Percentiles rank a stretch among this genome's conserved stretches.
phyloP scores from a whole-genome alignment of 1,140 invertebrate species.

The Dolichoris vasculosae region DNA sequence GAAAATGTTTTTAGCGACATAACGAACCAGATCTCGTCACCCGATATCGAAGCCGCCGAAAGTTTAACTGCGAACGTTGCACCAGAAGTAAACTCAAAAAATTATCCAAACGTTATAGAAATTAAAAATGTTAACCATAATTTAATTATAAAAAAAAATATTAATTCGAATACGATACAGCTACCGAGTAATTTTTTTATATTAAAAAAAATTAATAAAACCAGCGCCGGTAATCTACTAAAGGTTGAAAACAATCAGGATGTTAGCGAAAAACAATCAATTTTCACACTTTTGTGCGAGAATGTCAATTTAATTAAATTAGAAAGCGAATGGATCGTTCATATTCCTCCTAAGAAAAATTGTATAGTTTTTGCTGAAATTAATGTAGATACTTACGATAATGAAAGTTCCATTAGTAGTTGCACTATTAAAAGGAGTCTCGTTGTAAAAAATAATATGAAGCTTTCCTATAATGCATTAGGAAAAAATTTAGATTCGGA shows the following conservation, averaged over 20 bases:
- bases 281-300: slow-evolving; percentile 2
- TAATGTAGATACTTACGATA: background rate
- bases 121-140: background rate
- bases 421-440: slow-evolving; percentile 5
- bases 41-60: background rate
- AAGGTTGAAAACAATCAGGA: background rate
- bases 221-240: too few species aligned
- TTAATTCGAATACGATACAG: background rate
- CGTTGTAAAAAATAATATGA: background rate
- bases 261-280: background rate
- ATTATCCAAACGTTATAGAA: background rate
- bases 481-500: slow-evolving; percentile 8
- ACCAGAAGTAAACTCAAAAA: background rate
- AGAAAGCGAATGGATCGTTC: background rate
- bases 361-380: slow-evolving; percentile 20
- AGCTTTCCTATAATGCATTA: background rate
- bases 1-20: slow-evolving; percentile 11
- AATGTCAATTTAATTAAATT: slow-evolving; percentile 5
- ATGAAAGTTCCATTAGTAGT: background rate
- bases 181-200: background rate
- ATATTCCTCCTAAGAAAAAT: background rate
- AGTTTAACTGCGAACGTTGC: background rate
- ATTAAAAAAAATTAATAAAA: slow-evolving; percentile 8
- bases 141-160: background rate
- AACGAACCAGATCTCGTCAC: background rate